Evolutionary conservation across 2,888 invertebrate genomes (phyloP).

Genomic region (Tinea pellionella): DNA sequence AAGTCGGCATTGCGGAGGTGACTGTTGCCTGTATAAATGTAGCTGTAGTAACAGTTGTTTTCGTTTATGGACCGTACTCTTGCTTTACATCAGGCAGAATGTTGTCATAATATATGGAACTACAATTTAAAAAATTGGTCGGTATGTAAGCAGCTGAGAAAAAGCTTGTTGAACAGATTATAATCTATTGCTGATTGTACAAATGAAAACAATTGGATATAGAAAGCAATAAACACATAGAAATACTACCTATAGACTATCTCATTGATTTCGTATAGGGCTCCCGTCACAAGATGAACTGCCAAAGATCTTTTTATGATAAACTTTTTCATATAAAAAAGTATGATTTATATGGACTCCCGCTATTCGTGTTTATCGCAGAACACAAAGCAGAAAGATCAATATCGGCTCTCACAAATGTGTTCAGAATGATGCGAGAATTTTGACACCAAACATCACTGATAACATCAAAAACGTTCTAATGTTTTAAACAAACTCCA

Average conservation of each 20-base stretch:
- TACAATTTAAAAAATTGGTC: too few species aligned
- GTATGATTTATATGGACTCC: conserved; percentile 62
- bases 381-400: conserved; percentile 54
- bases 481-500: conserved; percentile 70
- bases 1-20: too few species aligned
- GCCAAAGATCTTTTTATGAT: conserved; percentile 5
- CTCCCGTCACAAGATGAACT: background rate
- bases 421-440: conserved; percentile 65
- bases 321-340: conserved; percentile 16
- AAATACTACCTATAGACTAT: background rate
- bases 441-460: conserved; percentile 63
- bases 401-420: conserved; percentile 51
- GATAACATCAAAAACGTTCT: conserved; percentile 65
- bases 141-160: too few species aligned
- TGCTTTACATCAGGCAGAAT: too few species aligned
- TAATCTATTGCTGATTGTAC: too few species aligned
- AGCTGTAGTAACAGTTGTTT: too few species aligned
- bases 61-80: too few species aligned
- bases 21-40: too few species aligned
- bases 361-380: conserved; percentile 64
- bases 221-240: too few species aligned
- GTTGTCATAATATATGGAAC: too few species aligned
- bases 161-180: too few species aligned
- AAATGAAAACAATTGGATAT: too few species aligned
- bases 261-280: background rate